phyloP scores from a whole-genome alignment of 2,888 invertebrate species.

The Notodonta dromedarius region DNA sequence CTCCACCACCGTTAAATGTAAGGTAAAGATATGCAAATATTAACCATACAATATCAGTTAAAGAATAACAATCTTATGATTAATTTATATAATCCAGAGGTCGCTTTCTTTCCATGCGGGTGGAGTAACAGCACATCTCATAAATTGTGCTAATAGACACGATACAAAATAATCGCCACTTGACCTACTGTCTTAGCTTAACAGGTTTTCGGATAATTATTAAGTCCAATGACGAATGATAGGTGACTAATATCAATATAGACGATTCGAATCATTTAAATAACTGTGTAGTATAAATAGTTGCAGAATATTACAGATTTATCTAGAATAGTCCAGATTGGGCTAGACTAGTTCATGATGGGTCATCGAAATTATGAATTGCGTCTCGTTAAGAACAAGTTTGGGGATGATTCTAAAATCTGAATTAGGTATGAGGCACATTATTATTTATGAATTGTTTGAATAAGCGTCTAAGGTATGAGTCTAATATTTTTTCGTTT shows the following conservation, averaged over 20 bases:
- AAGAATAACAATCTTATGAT: background rate
- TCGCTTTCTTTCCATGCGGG: background rate
- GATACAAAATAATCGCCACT: background rate
- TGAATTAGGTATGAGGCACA: too few species aligned
- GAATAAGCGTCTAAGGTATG: too few species aligned
- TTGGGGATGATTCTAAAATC: too few species aligned
- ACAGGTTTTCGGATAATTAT: background rate
- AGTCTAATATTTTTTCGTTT: too few species aligned
- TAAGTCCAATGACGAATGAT: background rate
- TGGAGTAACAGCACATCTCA: background rate
- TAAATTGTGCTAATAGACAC: background rate
- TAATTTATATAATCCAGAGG: background rate
- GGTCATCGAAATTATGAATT: too few species aligned
- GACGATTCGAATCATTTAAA: background rate
- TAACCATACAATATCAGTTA: background rate
- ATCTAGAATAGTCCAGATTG: too few species aligned
- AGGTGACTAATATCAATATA: background rate
- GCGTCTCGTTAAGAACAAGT: too few species aligned
- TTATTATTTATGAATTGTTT: too few species aligned
- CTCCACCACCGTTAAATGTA: too few species aligned
- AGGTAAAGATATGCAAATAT: too few species aligned
- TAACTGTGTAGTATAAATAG: background rate
- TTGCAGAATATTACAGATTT: too few species aligned
- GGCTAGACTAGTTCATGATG: too few species aligned
- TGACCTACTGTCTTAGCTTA: slow-evolving; percentile 1